Percentiles rank a stretch among this genome's conserved stretches.
phyloP scores from a whole-genome alignment of 2,888 invertebrate genomes.

The Apamea anceps region DNA sequence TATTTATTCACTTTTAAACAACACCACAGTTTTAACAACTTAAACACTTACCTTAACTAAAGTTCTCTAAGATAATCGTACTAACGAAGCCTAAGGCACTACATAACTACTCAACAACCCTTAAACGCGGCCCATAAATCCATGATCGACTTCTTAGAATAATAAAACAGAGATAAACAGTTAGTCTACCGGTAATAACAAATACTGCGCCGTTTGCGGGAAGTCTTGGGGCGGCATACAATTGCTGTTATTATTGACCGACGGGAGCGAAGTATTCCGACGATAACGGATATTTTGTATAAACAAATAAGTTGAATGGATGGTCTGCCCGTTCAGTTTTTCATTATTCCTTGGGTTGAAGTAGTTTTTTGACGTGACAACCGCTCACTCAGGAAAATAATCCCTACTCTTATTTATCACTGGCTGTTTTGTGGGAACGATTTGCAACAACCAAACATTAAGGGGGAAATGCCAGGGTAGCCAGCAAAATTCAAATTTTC shows the following conservation, averaged over 20 bases:
- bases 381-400: not conserved
- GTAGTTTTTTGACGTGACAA: not conserved
- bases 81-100: conserved; percentile 51
- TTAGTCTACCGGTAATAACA: conserved; percentile 76
- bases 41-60: conserved; percentile 30
- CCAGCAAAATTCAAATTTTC: not conserved
- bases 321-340: conserved; percentile 11
- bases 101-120: conserved; percentile 55
- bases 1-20: not conserved
- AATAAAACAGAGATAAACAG: conserved; percentile 75
- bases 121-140: conserved; percentile 60
- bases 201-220: conserved; percentile 69
- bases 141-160: conserved; percentile 57
- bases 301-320: conserved; percentile 65
- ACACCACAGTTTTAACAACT: conserved; percentile 6
- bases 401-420: not conserved
- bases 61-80: conserved; percentile 23
- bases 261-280: conserved; percentile 53
- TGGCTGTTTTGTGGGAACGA: not conserved
- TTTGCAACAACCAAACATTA: not conserved
- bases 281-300: conserved; percentile 70
- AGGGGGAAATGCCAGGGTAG: too few relatives aligned
- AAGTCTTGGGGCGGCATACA: conserved; percentile 70
- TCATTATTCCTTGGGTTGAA: conserved; percentile 12
- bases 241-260: conserved; percentile 75